Evolutionary conservation across 2,113 vertebrate genomes (phyloP).

Genomic region (Cyprinodon tularosa): DNA sequence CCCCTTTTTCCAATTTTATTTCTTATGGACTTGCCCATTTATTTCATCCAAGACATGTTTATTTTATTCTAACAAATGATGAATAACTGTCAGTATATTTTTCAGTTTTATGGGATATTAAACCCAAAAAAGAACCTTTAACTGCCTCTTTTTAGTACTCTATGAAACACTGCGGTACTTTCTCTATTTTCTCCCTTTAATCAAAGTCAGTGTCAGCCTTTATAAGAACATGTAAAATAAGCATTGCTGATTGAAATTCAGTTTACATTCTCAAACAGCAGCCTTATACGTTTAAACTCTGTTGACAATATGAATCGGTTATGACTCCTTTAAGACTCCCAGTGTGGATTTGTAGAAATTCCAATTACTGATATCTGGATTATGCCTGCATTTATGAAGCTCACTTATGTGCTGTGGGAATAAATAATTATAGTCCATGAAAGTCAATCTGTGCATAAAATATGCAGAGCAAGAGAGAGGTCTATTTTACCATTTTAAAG

Average conservation of each 20-base stretch:
- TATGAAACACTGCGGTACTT: background rate
- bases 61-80: background rate
- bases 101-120: background rate
- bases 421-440: background rate
- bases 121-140: background rate
- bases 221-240: background rate
- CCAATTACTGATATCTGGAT: slow-evolving; percentile 34
- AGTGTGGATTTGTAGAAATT: slow-evolving; percentile 25
- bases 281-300: slow-evolving; percentile 1
- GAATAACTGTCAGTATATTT: background rate
- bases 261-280: background rate
- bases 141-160: background rate
- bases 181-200: background rate
- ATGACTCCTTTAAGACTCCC: slow-evolving; percentile 3
- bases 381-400: background rate
- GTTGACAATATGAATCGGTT: slow-evolving; percentile 11
- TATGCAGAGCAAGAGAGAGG: background rate
- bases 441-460: background rate
- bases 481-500: background rate
- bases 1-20: too few species aligned
- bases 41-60: background rate
- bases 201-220: background rate
- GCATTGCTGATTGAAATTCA: background rate
- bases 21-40: background rate
- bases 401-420: background rate